phyloP scores from a whole-genome alignment of 2,888 invertebrate genomes.

The Aspidiotus destructor region DNA sequence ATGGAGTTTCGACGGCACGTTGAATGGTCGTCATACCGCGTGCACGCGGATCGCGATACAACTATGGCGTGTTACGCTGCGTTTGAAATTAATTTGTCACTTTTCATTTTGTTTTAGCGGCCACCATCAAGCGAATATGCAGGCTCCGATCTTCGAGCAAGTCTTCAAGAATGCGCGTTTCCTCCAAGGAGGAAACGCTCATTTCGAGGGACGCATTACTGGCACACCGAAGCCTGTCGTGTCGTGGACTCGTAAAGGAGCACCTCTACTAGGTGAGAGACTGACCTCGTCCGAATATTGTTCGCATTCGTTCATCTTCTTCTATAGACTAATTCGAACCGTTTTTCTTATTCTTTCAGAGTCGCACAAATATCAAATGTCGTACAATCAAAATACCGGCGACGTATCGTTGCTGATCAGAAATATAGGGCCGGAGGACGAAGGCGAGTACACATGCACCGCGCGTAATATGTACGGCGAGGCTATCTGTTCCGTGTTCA shows the following conservation, averaged over 20 bases:
- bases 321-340: background rate
- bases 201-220: conserved; percentile 82
- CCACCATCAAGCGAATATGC: conserved; percentile 39
- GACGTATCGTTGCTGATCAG: conserved; percentile 83
- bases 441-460: conserved; percentile 91
- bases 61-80: background rate
- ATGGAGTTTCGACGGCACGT: too few relatives aligned
- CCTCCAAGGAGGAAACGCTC: conserved; percentile 86
- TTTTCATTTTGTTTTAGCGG: conserved; percentile 7
- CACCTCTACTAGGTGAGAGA: conserved; percentile 55
- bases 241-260: conserved; percentile 79
- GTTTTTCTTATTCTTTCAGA: conserved; percentile 41
- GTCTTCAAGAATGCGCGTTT: conserved; percentile 90
- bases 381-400: conserved; percentile 83
- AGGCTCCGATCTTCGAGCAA: conserved; percentile 90
- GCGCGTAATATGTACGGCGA: conserved; percentile 93
- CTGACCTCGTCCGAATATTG: background rate
- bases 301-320: background rate
- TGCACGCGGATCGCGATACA: too few relatives aligned
- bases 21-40: too few relatives aligned
- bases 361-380: conserved; percentile 79
- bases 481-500: conserved; percentile 89
- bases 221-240: conserved; percentile 88
- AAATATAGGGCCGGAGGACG: conserved; percentile 89
- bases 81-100: background rate